phyloP scores from a whole-genome alignment of 2,797 vertebrate genomes.

The Cuculus canorus region DNA sequence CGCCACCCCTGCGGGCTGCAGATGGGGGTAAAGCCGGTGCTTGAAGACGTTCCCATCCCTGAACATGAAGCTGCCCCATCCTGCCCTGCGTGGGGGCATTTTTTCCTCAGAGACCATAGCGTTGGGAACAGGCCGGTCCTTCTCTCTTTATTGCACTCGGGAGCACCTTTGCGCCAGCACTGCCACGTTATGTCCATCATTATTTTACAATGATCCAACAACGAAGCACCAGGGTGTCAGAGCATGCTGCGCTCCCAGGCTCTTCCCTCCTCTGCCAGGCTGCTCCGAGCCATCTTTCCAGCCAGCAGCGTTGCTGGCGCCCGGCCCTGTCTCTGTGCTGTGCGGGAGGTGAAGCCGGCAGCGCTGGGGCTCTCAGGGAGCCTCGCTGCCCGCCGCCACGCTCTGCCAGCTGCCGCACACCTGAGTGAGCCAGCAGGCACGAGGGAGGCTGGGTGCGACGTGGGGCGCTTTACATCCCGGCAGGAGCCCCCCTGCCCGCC shows the following conservation, averaged over 20 bases:
- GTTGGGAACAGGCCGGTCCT: not conserved
- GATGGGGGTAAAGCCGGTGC: not conserved
- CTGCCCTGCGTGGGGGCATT: not conserved
- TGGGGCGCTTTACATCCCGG: not conserved
- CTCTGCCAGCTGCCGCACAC: rapidly evolving
- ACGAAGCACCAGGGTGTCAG: not conserved
- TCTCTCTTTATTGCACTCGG: constrained; percentile 40
- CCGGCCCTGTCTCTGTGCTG: too few relatives aligned
- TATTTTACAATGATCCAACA: not conserved
- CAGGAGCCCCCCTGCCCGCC: not conserved
- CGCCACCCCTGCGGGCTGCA: rapidly evolving
- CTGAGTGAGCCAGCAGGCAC: rapidly evolving
- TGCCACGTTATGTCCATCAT: not conserved
- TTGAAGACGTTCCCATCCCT: not conserved
- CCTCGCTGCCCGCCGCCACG: not conserved
- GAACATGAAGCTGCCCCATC: rapidly evolving
- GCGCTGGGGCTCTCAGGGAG: not conserved
- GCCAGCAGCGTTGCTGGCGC: not conserved
- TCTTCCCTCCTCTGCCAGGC: not conserved
- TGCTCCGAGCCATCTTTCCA: rapidly evolving
- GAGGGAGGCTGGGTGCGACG: not conserved
- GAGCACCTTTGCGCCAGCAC: not conserved
- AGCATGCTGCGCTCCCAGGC: rapidly evolving
- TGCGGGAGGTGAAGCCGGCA: not conserved
- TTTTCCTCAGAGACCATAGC: not conserved